Evolutionary conservation across 2,113 vertebrate genomes (phyloP).

Genomic region (Hylia prasina): DNA sequence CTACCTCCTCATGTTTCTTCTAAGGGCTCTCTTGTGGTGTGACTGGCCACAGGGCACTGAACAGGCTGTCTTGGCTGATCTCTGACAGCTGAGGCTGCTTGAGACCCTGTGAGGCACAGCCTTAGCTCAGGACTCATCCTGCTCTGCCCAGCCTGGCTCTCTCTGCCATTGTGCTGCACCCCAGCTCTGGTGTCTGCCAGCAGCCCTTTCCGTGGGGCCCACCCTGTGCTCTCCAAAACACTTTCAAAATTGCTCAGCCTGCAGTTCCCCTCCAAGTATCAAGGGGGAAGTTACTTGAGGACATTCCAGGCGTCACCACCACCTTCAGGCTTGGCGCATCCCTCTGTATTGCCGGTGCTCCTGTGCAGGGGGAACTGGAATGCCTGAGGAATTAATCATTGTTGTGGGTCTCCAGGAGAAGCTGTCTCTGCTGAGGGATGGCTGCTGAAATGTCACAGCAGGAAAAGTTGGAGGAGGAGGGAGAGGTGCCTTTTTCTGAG

Average conservation of each 20-base stretch:
- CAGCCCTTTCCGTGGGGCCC: not conserved
- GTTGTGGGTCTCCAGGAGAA: not conserved
- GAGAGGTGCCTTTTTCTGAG: constrained; percentile 42
- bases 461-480: constrained; percentile 47
- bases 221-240: not conserved
- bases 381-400: not conserved
- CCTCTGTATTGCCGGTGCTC: not conserved
- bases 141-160: not conserved
- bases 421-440: not conserved
- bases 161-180: fast-evolving
- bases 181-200: fast-evolving
- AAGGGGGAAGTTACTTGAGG: not conserved
- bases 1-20: not conserved
- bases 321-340: not conserved
- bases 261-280: not conserved
- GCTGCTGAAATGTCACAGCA: constrained; percentile 39
- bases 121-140: not conserved
- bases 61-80: not conserved
- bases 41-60: not conserved
- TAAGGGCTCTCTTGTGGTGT: not conserved
- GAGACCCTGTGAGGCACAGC: not conserved
- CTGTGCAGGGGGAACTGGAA: not conserved
- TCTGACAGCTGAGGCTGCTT: not conserved
- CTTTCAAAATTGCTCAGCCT: not conserved
- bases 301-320: not conserved